These are phyloP conservation scores for Clistopyga incitator DNA, from an alignment of 2,888 invertebrate genomes.

Conservation along the genomic window DNA sequence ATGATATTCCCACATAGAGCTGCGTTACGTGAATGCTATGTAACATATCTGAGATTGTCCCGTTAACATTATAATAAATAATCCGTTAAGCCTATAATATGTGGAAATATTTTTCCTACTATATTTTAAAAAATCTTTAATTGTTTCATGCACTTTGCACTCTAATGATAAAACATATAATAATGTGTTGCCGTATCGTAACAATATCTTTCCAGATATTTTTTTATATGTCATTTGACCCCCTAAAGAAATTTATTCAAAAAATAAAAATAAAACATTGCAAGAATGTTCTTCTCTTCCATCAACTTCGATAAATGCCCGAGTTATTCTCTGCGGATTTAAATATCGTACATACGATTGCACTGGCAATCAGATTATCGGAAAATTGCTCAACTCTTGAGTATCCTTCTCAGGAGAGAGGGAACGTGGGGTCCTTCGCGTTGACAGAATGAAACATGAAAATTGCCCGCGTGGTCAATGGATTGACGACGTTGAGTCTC, in stretches of 20 bases:
- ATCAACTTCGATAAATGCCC: neutral
- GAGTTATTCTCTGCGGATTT: neutral
- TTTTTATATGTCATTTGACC: too few species aligned
- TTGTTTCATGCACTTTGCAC: too few species aligned
- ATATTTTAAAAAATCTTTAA: too few species aligned
- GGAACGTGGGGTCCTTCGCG: neutral
- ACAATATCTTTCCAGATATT: too few species aligned
- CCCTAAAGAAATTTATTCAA: too few species aligned
- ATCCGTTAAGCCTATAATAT: too few species aligned
- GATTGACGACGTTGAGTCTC: neutral
- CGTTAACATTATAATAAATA: too few species aligned
- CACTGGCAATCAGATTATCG: neutral
- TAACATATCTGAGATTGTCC: too few species aligned
- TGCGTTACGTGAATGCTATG: neutral
- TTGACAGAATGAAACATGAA: conserved; percentile 38
- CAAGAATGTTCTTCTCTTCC: neutral
- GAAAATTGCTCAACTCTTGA: conserved; percentile 19
- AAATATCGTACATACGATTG: neutral
- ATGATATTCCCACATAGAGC: neutral
- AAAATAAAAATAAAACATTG: too few species aligned
- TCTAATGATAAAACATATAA: too few species aligned
- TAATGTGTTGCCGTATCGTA: too few species aligned
- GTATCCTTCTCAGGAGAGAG: conserved; percentile 9
- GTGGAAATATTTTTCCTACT: too few species aligned
- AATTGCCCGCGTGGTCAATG: conserved; percentile 23